Evolutionary conservation across 2,888 invertebrate genomes (phyloP), one percentile per base, ranked within the genome.

Genomic region (Ormyrus rosae): DNA sequence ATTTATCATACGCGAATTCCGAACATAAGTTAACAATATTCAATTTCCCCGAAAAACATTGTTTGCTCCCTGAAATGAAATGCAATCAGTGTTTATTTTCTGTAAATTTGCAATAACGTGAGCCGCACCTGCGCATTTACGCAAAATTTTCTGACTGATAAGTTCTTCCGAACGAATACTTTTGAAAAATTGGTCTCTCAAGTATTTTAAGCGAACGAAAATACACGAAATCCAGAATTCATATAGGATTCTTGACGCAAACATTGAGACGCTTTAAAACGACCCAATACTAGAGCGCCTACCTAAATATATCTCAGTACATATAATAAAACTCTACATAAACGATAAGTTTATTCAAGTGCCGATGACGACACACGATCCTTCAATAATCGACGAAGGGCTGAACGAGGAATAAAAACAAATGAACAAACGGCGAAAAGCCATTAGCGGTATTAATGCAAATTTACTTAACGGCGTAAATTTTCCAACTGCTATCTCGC

Each of bases 401-500:
- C 2, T 6, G 6, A 8, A 63, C 13, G 60, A 60, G 9, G n/a
- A n/a, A 58, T 34, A 34, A 34, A 34, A 34, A 34, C 34, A 34
- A 34, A 34, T 34, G 34, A 34, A 34, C 3, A 34, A 51, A 51
- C 2, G 45, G 64, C 56, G 5, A 64, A 65, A 56, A 11, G 65
- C 65, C 65, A 50, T 74, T 58, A 64, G 53, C 51, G 19, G 7
- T 7, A 64, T 67, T 53, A 45, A 10, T 34, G 67, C 46, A 68
- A 69, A 61, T 76, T 76, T 69, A 48, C 75, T 50, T 46, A 46
- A 6, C 75, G 61, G 69, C 68, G 69, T 76, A 53, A 76, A 65
- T 74, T 74, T 53, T 74, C 58, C 58, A 45, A 55, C 34, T 46
- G 50, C 46, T 48, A 9, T 50, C 8, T 19, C 60, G 46, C 34